These are phyloP conservation scores for Entomobrya proxima DNA, from an alignment of 2,888 invertebrate species.

Conservation along the genomic window DNA sequence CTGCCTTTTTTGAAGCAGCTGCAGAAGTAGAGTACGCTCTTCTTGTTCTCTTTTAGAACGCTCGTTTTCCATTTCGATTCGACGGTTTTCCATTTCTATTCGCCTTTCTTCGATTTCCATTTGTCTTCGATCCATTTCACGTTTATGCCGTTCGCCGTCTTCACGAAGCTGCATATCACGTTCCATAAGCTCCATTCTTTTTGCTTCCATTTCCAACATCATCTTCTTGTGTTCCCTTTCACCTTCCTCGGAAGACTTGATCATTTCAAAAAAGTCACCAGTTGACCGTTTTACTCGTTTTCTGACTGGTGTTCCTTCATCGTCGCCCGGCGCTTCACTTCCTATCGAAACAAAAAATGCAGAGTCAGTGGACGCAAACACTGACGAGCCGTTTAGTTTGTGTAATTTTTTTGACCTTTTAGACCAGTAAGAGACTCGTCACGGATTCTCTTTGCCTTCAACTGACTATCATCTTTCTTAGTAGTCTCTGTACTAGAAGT, in stretches of 20 bases:
- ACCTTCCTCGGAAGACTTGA: not conserved
- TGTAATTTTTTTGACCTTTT: not conserved
- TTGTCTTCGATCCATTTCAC: too few species aligned
- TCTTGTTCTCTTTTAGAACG: not conserved
- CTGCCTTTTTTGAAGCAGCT: not conserved
- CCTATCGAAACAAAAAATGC: too few species aligned
- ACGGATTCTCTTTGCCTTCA: not conserved
- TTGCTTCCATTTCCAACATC: not conserved
- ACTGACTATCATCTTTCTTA: not conserved
- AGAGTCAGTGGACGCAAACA: conserved; percentile 29
- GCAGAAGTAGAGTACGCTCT: not conserved
- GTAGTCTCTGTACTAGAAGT: not conserved
- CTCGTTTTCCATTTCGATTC: not conserved
- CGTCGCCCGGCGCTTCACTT: not conserved
- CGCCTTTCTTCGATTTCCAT: conserved; percentile 32
- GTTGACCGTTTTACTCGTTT: not conserved
- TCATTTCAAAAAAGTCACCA: not conserved
- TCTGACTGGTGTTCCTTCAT: not conserved
- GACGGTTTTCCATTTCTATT: not conserved
- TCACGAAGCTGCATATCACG: not conserved
- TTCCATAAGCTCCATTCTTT: not conserved
- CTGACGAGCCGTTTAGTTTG: conserved; percentile 23
- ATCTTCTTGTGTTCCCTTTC: not conserved
- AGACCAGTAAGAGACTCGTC: not conserved
- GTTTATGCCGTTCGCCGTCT: too few species aligned